These are phyloP conservation scores for Nebria salina DNA, from an alignment of 2,888 invertebrate genomes.

Conservation along the genomic window DNA sequence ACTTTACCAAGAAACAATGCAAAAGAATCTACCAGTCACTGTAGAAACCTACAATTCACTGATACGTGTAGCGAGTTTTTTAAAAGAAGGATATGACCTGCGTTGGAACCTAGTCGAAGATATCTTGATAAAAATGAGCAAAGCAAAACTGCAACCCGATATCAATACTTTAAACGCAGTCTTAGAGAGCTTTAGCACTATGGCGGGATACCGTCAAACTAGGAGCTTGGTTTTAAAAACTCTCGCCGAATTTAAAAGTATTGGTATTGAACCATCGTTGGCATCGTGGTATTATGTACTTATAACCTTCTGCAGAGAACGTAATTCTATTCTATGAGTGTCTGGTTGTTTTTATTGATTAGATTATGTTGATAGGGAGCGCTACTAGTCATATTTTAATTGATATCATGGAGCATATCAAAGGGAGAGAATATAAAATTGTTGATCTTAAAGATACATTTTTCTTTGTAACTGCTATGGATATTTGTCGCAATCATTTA, in stretches of 20 bases:
- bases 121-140: slow-evolving; percentile 72
- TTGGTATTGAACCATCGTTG: slow-evolving; percentile 79
- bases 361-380: slow-evolving; percentile 64
- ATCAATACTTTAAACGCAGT: slow-evolving; percentile 73
- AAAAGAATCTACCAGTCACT: slow-evolving; percentile 72
- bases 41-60: slow-evolving; percentile 77
- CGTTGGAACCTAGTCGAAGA: slow-evolving; percentile 72
- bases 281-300: slow-evolving; percentile 80
- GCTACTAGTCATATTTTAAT: slow-evolving; percentile 71
- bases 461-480: slow-evolving; percentile 89
- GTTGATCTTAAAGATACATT: slow-evolving; percentile 72
- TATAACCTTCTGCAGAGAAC: slow-evolving; percentile 74
- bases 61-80: slow-evolving; percentile 68
- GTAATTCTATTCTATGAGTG: slow-evolving; percentile 60
- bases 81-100: slow-evolving; percentile 73
- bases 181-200: slow-evolving; percentile 65
- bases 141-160: slow-evolving; percentile 68
- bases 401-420: slow-evolving; percentile 74
- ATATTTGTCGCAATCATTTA: slow-evolving; percentile 76
- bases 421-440: slow-evolving; percentile 69
- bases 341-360: slow-evolving; percentile 23
- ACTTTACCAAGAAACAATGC: slow-evolving; percentile 72
- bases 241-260: slow-evolving; percentile 71
- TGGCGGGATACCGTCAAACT: slow-evolving; percentile 61
- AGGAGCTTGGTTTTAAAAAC: slow-evolving; percentile 64